Evolutionary conservation across 2,888 invertebrate species (phyloP).

Genomic region (Eueremaeus valkanovi): DNA sequence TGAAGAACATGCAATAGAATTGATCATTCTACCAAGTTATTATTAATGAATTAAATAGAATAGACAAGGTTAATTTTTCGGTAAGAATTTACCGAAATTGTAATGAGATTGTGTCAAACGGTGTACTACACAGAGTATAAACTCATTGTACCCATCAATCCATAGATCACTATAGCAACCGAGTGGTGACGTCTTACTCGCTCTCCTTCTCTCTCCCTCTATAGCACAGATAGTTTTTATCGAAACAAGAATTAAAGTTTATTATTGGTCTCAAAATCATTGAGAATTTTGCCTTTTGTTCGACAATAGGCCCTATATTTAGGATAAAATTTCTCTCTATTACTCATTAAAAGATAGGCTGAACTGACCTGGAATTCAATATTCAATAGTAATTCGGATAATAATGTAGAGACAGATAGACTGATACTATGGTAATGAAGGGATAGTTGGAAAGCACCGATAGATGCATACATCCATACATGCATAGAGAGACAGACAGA

Average conservation of each 20-base stretch:
- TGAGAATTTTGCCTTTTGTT: neutral
- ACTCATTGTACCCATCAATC: slow-evolving; percentile 33
- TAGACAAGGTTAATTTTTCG: no score
- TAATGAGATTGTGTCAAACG: no score
- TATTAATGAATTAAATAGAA: no score
- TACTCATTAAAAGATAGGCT: neutral
- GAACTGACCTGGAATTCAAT: neutral
- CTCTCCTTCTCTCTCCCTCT: no score
- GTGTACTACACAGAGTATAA: neutral
- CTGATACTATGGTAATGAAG: no score
- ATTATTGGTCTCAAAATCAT: slow-evolving; percentile 12
- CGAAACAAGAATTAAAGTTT: slow-evolving; percentile 3
- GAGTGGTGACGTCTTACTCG: slow-evolving; percentile 23
- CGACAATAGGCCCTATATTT: slow-evolving; percentile 10
- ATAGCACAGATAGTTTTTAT: neutral
- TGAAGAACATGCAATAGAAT: no score
- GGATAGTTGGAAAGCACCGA: no score
- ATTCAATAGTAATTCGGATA: no score
- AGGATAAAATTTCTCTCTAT: neutral
- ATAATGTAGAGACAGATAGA: no score
- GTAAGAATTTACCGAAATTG: neutral
- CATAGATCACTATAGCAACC: slow-evolving; percentile 31
- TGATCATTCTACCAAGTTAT: no score
- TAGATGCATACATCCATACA: no score
- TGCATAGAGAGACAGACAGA: no score